Evolutionary conservation across 2,888 invertebrate species (phyloP).

Genomic region (Aproaerema taeniolella): DNA sequence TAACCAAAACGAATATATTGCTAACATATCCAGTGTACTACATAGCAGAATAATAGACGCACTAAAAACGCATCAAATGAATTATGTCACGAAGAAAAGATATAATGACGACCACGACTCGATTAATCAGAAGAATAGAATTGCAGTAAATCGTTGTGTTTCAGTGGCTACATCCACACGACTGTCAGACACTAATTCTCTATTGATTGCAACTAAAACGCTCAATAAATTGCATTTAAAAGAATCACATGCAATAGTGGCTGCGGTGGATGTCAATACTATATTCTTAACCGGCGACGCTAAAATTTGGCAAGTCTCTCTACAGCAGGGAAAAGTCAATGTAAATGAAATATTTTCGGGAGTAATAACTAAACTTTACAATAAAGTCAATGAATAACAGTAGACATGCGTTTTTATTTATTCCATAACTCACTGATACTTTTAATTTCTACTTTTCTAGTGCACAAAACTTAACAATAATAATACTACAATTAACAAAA

Average conservation of each 20-base stretch:
- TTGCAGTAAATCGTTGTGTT: not conserved
- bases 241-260: slow-evolving; percentile 20
- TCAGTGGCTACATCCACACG: slow-evolving; percentile 5
- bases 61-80: no score
- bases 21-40: no score
- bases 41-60: not conserved
- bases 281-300: slow-evolving; percentile 14
- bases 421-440: not conserved
- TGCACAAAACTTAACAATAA: no score
- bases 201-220: slow-evolving; percentile 16
- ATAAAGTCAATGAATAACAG: not conserved
- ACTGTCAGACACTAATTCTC: slow-evolving; percentile 15
- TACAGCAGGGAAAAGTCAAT: slow-evolving; percentile 18
- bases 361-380: slow-evolving; percentile 16
- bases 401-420: not conserved
- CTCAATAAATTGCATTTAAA: slow-evolving; percentile 16
- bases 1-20: no score
- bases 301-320: slow-evolving; percentile 23
- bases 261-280: slow-evolving; percentile 19
- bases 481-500: no score
- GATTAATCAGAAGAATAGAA: not conserved
- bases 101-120: not conserved
- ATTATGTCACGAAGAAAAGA: not conserved
- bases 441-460: no score
- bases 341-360: slow-evolving; percentile 24